These are phyloP conservation scores for Hemistola chrysoprasaria DNA, from an alignment of 2,888 invertebrate genomes.

Conservation along the genomic window DNA sequence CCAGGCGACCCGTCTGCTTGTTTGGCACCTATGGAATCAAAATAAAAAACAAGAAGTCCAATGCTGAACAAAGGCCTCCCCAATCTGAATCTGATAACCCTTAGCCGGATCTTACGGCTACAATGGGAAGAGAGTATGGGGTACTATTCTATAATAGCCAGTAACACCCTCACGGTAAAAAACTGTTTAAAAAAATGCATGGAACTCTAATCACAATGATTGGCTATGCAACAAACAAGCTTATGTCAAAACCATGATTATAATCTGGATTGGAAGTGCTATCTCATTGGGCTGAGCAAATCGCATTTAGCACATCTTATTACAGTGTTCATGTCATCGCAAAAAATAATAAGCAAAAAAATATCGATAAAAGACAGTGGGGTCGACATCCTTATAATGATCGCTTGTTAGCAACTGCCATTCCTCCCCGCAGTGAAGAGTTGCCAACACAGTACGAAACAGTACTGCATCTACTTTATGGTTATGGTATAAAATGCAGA, in stretches of 20 bases:
- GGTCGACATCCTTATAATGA: slow-evolving; percentile 73
- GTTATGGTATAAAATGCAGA: no score
- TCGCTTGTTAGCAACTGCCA: slow-evolving; percentile 75
- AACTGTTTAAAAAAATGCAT: slow-evolving; percentile 4
- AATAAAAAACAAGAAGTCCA: no score
- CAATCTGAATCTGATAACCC: no score
- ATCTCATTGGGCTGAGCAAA: slow-evolving; percentile 15
- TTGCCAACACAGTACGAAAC: slow-evolving; percentile 12
- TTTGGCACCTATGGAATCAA: no score
- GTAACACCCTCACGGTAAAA: no score
- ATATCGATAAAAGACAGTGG: slow-evolving; percentile 54
- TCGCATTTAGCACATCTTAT: slow-evolving; percentile 24
- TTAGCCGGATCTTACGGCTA: no score
- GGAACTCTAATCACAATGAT: slow-evolving; percentile 11
- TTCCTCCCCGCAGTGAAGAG: slow-evolving; percentile 58
- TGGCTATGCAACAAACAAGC: slow-evolving; percentile 11
- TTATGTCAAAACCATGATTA: slow-evolving; percentile 15
- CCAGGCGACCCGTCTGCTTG: no score
- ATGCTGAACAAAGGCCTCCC: no score
- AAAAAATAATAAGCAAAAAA: slow-evolving; percentile 54
- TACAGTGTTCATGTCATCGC: slow-evolving; percentile 32
- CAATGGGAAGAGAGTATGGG: no score
- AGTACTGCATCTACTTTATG: no score
- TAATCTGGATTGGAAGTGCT: slow-evolving; percentile 17
- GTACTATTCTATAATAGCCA: no score